Conservation (phyloP, 1,140 invertebrate species). For the Sarcophaga bullata region DNA sequence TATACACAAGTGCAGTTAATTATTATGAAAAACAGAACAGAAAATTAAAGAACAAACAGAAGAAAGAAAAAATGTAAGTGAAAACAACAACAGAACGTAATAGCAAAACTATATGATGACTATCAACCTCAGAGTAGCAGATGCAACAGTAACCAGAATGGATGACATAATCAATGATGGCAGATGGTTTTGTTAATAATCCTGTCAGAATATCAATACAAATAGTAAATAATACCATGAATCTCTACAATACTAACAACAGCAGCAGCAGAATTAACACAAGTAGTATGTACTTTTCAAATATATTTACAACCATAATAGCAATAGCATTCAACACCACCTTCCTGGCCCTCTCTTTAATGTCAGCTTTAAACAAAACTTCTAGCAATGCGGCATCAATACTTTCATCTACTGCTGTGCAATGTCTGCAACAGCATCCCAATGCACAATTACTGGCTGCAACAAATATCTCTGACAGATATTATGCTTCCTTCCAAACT, state of each 20-base stretch:
- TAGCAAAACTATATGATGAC: neutral
- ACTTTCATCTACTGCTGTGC: neutral
- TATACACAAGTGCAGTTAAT: too few relatives aligned
- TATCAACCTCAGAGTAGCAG: neutral
- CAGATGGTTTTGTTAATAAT: slow-evolving; percentile 1
- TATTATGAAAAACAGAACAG: too few relatives aligned
- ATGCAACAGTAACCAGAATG: neutral
- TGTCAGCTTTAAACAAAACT: neutral
- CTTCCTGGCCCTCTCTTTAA: neutral
- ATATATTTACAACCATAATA: neutral
- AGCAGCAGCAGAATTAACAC: too few relatives aligned
- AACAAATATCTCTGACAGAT: neutral
- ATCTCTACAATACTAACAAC: neutral
- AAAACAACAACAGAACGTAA: too few relatives aligned
- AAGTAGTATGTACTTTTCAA: too few relatives aligned
- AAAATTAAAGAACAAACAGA: too few relatives aligned
- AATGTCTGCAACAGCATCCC: slow-evolving; percentile 20
- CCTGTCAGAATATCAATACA: neutral
- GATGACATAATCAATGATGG: neutral
- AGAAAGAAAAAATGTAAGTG: too few relatives aligned
- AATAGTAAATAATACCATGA: neutral
- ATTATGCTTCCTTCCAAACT: neutral
- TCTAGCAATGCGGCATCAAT: neutral
- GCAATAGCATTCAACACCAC: neutral
- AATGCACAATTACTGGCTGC: neutral